Conservation (phyloP, 2,113 vertebrate genomes). For the Pipra filicauda region DNA sequence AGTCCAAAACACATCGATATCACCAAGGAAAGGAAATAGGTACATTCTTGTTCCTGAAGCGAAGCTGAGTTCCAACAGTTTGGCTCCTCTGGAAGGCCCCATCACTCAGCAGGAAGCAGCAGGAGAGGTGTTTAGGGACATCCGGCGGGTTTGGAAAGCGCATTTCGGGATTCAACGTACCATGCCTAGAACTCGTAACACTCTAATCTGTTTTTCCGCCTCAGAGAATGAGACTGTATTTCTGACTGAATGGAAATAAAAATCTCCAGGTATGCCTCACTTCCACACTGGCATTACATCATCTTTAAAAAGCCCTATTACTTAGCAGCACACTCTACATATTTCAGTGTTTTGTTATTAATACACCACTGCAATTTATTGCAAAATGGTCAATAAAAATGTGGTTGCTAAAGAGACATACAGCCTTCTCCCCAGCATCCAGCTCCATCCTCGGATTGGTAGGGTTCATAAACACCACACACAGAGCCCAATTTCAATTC, state of each 20-base stretch:
- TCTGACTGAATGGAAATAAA: constrained; percentile 11
- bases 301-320: neutral
- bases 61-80: constrained; percentile 27
- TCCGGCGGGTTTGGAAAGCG: constrained; percentile 33
- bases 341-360: neutral
- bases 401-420: neutral
- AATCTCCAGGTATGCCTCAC: neutral
- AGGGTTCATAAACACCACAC: neutral
- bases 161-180: constrained; percentile 41
- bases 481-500: neutral
- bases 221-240: neutral
- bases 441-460: neutral
- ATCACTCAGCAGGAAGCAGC: constrained; percentile 50
- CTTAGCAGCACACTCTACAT: neutral
- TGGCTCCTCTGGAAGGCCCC: constrained; percentile 53
- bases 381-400: neutral
- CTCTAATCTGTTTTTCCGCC: neutral
- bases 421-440: neutral
- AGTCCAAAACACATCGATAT: neutral
- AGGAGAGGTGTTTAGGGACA: constrained; percentile 3
- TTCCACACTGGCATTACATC: constrained; percentile 1
- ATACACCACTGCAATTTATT: neutral
- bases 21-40: neutral
- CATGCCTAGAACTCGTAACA: neutral
- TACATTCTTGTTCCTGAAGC: constrained; percentile 28